Conservation (phyloP, 2,888 invertebrate genomes). For the Mylabris sibirica region DNA sequence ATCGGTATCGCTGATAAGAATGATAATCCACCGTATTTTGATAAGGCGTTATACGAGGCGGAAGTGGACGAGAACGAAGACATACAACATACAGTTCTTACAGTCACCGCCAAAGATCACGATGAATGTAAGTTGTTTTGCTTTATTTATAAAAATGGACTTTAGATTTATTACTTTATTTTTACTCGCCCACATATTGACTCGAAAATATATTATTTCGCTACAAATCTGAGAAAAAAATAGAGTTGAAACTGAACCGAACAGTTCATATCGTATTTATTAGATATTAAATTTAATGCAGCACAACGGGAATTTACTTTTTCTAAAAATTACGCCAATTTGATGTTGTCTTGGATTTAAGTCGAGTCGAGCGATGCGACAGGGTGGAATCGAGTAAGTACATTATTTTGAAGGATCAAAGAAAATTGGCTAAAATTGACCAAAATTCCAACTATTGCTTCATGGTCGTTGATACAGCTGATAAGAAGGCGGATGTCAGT, state of each 20-base stretch:
- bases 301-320: no score
- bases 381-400: no score
- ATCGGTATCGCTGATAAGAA: constrained; percentile 99
- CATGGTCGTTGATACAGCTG: no score
- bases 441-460: no score
- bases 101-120: constrained; percentile 98
- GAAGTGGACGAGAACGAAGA: constrained; percentile 98
- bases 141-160: constrained; percentile 17
- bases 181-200: background rate
- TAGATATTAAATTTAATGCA: background rate
- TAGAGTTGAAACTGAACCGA: background rate
- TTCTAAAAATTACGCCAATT: no score
- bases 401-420: no score
- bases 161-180: background rate
- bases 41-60: constrained; percentile 94
- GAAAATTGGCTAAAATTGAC: no score
- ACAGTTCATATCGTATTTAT: no score
- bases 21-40: constrained; percentile 99
- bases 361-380: no score
- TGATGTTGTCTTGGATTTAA: no score
- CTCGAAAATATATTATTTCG: background rate
- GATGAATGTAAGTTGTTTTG: constrained; percentile 91
- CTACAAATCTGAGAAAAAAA: background rate
- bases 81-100: constrained; percentile 95
- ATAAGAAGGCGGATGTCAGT: no score